Percentiles rank a stretch among this genome's conserved stretches.
These are phyloP conservation scores for Drosophila affinis DNA, from an alignment of 2,888 invertebrate genomes.

Conservation along the genomic window DNA sequence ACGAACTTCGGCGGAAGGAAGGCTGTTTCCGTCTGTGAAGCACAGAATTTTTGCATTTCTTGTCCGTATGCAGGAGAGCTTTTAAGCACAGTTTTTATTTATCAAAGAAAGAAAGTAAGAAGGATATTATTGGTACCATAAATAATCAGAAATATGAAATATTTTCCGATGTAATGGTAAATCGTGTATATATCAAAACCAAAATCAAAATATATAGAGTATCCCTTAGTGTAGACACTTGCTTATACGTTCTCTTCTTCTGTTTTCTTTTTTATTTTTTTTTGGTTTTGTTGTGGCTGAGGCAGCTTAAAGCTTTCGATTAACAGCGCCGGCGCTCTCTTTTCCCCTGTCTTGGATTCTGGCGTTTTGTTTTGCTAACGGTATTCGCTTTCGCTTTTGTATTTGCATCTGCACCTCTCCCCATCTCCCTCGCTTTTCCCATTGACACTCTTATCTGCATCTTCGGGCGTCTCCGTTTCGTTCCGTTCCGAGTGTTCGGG, in stretches of 20 bases:
- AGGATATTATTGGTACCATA: too few species aligned
- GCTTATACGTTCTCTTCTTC: too few species aligned
- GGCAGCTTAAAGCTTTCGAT: background rate
- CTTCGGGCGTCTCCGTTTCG: background rate
- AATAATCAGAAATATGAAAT: too few species aligned
- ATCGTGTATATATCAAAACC: too few species aligned
- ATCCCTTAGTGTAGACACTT: background rate
- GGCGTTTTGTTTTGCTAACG: constrained; percentile 48
- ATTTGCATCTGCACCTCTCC: constrained; percentile 10
- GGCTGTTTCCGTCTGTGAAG: background rate
- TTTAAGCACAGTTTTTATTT: background rate
- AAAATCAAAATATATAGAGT: constrained; percentile 2
- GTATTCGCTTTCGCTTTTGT: constrained; percentile 38
- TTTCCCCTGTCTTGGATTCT: constrained; percentile 2
- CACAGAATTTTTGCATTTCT: background rate
- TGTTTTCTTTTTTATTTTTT: too few species aligned
- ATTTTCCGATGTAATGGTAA: too few species aligned
- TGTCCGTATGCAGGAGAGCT: background rate
- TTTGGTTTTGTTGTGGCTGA: background rate
- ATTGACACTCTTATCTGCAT: constrained; percentile 4
- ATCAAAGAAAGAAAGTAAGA: too few species aligned
- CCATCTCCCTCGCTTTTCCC: background rate
- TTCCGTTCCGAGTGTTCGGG: background rate
- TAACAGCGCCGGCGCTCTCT: constrained; percentile 25
- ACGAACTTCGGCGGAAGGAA: background rate